Percentiles rank a stretch among this genome's conserved stretches.
These are phyloP conservation scores for Parauchenoglanis punctatus DNA, from an alignment of 2,797 vertebrate species.

Conservation along the genomic window DNA sequence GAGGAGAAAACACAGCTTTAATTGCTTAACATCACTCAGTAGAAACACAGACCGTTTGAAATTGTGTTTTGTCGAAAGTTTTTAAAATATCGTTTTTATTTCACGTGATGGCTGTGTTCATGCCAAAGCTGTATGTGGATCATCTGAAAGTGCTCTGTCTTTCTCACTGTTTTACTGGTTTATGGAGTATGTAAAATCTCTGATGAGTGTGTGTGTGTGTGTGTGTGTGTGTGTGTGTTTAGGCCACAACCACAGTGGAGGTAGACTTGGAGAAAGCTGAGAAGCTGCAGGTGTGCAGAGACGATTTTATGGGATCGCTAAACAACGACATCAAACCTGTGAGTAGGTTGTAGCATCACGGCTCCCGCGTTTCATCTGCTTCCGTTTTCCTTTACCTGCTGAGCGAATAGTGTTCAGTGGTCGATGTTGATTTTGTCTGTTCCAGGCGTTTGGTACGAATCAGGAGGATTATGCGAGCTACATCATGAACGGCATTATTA, in stretches of 20 bases:
- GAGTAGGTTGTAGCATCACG: constrained; percentile 56
- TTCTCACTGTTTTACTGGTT: no score
- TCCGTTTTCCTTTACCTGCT: background rate
- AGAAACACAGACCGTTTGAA: no score
- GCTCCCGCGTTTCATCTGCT: no score
- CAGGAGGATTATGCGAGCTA: constrained; percentile 96
- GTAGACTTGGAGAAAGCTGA: constrained; percentile 98
- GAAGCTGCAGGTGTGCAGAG: constrained; percentile 87
- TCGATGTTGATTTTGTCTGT: background rate
- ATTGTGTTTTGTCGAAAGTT: no score
- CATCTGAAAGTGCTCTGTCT: no score
- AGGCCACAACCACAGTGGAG: constrained; percentile 96
- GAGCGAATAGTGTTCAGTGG: background rate
- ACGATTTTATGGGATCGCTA: constrained; percentile 90
- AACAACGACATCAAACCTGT: constrained; percentile 98
- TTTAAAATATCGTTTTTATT: no score
- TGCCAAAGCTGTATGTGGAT: no score
- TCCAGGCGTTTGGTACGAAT: constrained; percentile 95
- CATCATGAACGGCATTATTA: constrained; percentile 98
- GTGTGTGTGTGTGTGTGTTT: constrained; percentile 28
- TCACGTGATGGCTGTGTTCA: no score
- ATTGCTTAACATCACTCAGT: no score
- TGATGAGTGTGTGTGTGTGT: background rate
- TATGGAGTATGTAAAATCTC: no score
- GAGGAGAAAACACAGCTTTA: no score